Evolutionary conservation across 1,140 invertebrate species (phyloP), one percentile per base, ranked within the genome.

Genomic region (Lepidotrigona ventralis): DNA sequence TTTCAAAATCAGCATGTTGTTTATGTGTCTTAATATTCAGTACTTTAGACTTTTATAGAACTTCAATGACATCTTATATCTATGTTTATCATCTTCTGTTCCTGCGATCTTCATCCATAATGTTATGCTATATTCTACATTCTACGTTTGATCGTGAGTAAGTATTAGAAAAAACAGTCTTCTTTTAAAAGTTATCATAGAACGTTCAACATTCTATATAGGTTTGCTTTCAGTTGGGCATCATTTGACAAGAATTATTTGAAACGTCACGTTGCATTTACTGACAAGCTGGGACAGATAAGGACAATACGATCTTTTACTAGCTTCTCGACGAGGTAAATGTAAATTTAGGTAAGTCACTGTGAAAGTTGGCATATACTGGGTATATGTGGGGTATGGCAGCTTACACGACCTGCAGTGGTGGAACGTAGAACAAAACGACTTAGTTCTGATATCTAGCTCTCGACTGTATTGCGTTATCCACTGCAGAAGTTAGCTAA

Each of bases 401-500:
- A 71, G 53, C 33, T 86, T 83, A 71, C 58, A 54, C 60, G 63
- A 86, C 77, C 80, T 46, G 58, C 70, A 72, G 58, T 60, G 39
- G 26, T 51, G 75, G 76, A 58, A 39, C 76, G 53, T n/a, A 79
- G 86, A 87, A 85, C 78, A 79, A 90, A 92, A 90, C 82, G 86
- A 85, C 82, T 90, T 87, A 88, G 88, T 86, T 71, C 81, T 87
- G 91, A 91, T 91, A 90, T 87, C 88, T 79, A 63, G 81, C 72
- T 79, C n/a, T 19, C 73, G 75, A 81, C 82, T 81, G 56, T 71
- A 86, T 86, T 89, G 87, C 79, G 72, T 66, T 83, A 74, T 75
- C 71, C 68, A 64, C 69, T 80, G 82, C 70, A 82, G 77, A 91
- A 91, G 88, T 91, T 91, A 53, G 85, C 90, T 92, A 91, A 91